phyloP scores from a whole-genome alignment of 2,888 invertebrate species.

The Plebejus melissa region DNA sequence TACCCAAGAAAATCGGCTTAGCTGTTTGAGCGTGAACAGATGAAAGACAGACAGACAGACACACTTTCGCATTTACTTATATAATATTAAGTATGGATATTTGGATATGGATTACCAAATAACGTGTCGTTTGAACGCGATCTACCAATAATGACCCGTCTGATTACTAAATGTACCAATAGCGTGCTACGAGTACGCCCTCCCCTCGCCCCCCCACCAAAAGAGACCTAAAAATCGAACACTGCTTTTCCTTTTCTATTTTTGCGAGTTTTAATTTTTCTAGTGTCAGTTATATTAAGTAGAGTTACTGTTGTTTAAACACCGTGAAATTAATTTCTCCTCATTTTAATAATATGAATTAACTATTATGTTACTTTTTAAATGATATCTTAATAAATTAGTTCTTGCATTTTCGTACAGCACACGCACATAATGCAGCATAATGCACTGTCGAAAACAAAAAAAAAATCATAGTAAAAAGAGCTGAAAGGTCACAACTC shows the following conservation, averaged over 20 bases:
- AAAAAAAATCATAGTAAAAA: neutral
- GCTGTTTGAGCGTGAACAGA: too few relatives aligned
- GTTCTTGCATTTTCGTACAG: neutral
- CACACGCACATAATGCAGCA: too few relatives aligned
- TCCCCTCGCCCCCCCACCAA: neutral
- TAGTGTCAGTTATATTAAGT: neutral
- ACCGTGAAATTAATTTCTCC: neutral
- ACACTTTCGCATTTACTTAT: too few relatives aligned
- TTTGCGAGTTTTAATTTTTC: neutral
- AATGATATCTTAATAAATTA: too few relatives aligned
- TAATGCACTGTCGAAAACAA: too few relatives aligned
- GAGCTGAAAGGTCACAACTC: too few relatives aligned
- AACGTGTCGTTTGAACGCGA: too few relatives aligned
- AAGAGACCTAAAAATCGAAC: neutral
- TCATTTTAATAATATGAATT: conserved; percentile 9
- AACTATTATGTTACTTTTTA: neutral
- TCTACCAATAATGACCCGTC: neutral
- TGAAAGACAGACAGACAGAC: too few relatives aligned
- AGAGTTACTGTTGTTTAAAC: neutral
- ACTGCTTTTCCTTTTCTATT: neutral
- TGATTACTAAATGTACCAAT: too few relatives aligned
- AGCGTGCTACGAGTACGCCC: neutral
- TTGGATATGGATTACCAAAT: too few relatives aligned
- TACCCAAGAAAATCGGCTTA: too few relatives aligned
- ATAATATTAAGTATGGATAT: too few relatives aligned